Evolutionary conservation across 2,888 invertebrate genomes (phyloP).

Genomic region (Cylloceria caligata): DNA sequence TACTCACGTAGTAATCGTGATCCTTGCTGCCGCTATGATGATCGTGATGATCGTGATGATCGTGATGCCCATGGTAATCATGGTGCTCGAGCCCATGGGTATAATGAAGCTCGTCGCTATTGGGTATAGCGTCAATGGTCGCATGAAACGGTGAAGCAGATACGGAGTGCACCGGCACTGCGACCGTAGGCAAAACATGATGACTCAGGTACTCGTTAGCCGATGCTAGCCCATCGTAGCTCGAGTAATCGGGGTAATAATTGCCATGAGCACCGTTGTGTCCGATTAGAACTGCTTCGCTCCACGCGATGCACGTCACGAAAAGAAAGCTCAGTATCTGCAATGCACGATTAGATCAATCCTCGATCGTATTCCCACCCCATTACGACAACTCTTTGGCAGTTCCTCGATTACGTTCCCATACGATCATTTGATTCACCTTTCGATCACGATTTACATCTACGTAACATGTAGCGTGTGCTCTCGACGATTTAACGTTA

Average conservation of each 20-base stretch:
- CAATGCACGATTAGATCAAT: conserved; percentile 56
- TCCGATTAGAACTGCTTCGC: conserved; percentile 79
- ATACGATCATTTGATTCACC: conserved; percentile 11
- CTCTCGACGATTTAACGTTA: neutral
- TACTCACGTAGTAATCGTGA: conserved; percentile 82
- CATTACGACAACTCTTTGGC: conserved; percentile 9
- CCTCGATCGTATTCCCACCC: neutral
- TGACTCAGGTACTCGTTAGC: conserved; percentile 77
- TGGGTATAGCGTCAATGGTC: conserved; percentile 67
- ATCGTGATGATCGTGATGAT: conserved; percentile 66
- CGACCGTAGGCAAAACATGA: conserved; percentile 80
- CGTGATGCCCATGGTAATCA: conserved; percentile 55
- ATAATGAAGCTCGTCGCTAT: conserved; percentile 72
- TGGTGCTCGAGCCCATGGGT: conserved; percentile 67
- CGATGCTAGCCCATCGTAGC: conserved; percentile 77
- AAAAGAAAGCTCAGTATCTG: conserved; percentile 77
- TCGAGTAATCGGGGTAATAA: conserved; percentile 78
- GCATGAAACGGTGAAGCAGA: conserved; percentile 80
- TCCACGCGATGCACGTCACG: conserved; percentile 72
- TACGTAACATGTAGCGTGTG: conserved; percentile 6
- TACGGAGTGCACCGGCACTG: conserved; percentile 81
- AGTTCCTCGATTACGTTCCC: neutral
- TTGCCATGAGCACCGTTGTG: conserved; percentile 74
- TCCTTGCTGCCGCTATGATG: conserved; percentile 76
- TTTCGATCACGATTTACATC: conserved; percentile 10